phyloP scores from a whole-genome alignment of 1,140 invertebrate species.

The Papilio glaucus region DNA sequence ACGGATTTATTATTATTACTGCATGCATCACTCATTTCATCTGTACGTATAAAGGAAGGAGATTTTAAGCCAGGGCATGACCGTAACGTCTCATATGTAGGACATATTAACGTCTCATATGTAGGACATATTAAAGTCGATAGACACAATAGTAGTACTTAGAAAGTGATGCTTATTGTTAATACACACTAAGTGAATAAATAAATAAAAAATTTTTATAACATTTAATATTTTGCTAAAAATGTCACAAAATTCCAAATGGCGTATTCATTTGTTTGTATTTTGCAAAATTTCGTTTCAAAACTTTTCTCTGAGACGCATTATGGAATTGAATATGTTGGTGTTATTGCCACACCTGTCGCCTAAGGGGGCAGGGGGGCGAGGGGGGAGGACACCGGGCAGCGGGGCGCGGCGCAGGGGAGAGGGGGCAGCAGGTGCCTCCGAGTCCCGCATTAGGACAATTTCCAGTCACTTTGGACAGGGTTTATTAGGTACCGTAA shows the following conservation, averaged over 20 bases:
- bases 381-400: not conserved
- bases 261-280: conserved; percentile 7
- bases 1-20: too few relatives aligned
- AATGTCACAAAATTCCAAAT: not conserved
- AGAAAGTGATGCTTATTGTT: too few relatives aligned
- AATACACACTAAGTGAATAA: too few relatives aligned
- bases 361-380: not conserved
- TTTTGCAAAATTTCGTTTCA: not conserved
- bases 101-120: too few relatives aligned
- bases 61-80: too few relatives aligned
- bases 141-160: too few relatives aligned
- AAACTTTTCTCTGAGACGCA: conserved; percentile 11
- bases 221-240: too few relatives aligned
- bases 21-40: too few relatives aligned
- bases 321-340: not conserved
- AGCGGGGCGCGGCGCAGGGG: not conserved
- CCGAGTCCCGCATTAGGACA: not conserved
- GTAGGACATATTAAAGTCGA: too few relatives aligned
- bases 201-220: too few relatives aligned
- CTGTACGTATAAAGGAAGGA: too few relatives aligned
- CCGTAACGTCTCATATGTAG: too few relatives aligned
- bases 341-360: conserved; percentile 9
- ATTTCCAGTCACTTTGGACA: not conserved
- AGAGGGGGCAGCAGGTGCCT: not conserved
- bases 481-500: not conserved